Base-by-base conservation (phyloP, 2,888 invertebrate species). In the Hydroisotoma schaefferi region DNA sequence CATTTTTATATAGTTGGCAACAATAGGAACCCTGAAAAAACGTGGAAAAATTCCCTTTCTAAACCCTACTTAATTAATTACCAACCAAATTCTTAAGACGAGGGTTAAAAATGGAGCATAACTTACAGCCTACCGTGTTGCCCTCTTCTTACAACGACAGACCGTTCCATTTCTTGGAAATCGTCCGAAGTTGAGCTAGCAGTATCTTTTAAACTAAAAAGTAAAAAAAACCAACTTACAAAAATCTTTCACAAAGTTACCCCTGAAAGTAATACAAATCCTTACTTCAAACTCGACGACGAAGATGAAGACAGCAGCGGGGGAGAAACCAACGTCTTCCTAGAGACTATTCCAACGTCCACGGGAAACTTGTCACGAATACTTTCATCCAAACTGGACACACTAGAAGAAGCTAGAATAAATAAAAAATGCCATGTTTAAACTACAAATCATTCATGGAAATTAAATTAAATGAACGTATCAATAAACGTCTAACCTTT, bases 51-150 rank as follows among this genome's bases (percentile, higher is more conserved):
- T n/a, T n/a, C n/a, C n/a, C n/a, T n/a, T 52, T 49, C 28, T 20
- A 25, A 46, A 46, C n/a, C 12, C 43, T 43, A 26, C 1, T 23
- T 22, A 25, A 27, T 8, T 33, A 59, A 27, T 28, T 12, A 6
- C 28, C 18, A 10, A 25, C 20, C 20, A 40, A 43, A 5, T 37
- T 23, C 5, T 15, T 51, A n/a, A n/a, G 46, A 18, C 25, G n/a
- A n/a, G n/a, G n/a, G n/a, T n/a, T n/a, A n/a, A n/a, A n/a, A n/a
- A n/a, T n/a, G n/a, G n/a, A n/a, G n/a, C n/a, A n/a, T n/a, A n/a
- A 27, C 59, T 52, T 60, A 64, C 64, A 26, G 44, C 27, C 38
- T 20, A 20, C 66, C 66, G 12, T 49, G 60, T 20, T 37, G 44
- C 26, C 66, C 66, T 2, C 46, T 43, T 53, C 38, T 61, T 0